Base-by-base conservation (phyloP, 2,797 vertebrate genomes). In the Mormyrops attenuatus region DNA sequence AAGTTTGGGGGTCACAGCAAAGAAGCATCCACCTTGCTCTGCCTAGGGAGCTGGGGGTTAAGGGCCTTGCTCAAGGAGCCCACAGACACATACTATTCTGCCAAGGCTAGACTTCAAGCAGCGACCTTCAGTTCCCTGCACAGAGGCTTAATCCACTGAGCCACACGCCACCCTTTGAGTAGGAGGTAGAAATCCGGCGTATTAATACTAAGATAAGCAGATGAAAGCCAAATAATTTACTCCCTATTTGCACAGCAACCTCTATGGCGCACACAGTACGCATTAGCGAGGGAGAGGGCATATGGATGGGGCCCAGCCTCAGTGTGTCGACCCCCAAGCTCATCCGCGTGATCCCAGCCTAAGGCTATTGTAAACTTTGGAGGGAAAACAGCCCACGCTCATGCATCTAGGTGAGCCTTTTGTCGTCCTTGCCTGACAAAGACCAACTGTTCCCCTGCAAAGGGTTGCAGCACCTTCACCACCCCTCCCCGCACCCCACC, bases 351-450 rank as follows among this genome's bases (percentile, higher is more conserved):
- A 88, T 52, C 73, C 50, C 20, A 26, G 52, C 34, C 38, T 30
- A 30, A 22, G 47, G 60, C 50, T 49, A 87, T 87, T 87, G 89
- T 89, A 87, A 87, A 87, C 89, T 53, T 87, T 3, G 34, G 89
- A 87, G 80, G 84, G 30, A 87, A 89, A 89, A 87, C 89, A 87
- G 44, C 85, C 85, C 15, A 57, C 7, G 77, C 41, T 17, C 34
- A 38, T 57, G 53, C 38, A 84, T 55, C 49, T 53, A 84, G 52
- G 73, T 49, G 11, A 26, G 49, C 20, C 44, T 89, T 85, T 55
- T 57, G 34, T 77, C 26, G 15, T 77, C 88, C 15, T 53, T 47
- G 49, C 49, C 26, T 52, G 60, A 69, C 57, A 88, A 66, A 49
- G 57, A 88, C 60, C 60, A 88, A 69, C 13, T 69, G 60, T 50